Conservation (phyloP, 2,888 invertebrate genomes). For the Pterostichus niger region DNA sequence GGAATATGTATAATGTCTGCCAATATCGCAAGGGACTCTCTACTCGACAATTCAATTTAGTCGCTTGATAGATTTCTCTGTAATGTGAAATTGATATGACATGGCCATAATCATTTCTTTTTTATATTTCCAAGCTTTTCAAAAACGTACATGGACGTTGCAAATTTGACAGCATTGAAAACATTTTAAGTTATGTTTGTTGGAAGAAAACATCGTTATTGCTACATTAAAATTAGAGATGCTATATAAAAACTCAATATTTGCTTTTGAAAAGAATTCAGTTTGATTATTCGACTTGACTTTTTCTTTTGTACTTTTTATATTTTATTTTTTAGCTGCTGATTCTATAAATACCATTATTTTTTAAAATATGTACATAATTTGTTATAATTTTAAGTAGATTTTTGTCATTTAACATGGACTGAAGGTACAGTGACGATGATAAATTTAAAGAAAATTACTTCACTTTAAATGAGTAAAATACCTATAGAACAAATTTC, state of each 20-base stretch:
- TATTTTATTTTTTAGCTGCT: no score
- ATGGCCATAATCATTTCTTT: slow-evolving; percentile 72
- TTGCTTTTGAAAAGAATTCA: not conserved
- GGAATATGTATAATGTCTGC: slow-evolving; percentile 51
- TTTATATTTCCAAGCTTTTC: slow-evolving; percentile 69
- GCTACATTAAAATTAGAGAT: slow-evolving; percentile 2
- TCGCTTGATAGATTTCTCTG: slow-evolving; percentile 75
- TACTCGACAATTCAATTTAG: slow-evolving; percentile 76
- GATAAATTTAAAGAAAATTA: no score
- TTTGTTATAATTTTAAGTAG: no score
- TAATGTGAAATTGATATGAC: slow-evolving; percentile 77
- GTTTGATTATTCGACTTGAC: not conserved
- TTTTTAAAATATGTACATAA: no score
- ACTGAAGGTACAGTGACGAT: no score
- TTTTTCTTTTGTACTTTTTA: no score
- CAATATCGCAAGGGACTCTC: slow-evolving; percentile 70
- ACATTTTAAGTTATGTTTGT: slow-evolving; percentile 18
- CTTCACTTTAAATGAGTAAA: no score
- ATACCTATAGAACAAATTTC: no score
- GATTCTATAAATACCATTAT: no score
- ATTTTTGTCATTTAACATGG: no score
- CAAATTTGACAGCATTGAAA: slow-evolving; percentile 11
- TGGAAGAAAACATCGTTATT: not conserved
- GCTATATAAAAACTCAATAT: not conserved
- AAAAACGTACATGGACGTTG: not conserved